A percentile compares a stretch with the other conserved stretches of the same genome.
Evolutionary conservation across 2,797 vertebrate genomes (phyloP).

Genomic region (Carapus acus): DNA sequence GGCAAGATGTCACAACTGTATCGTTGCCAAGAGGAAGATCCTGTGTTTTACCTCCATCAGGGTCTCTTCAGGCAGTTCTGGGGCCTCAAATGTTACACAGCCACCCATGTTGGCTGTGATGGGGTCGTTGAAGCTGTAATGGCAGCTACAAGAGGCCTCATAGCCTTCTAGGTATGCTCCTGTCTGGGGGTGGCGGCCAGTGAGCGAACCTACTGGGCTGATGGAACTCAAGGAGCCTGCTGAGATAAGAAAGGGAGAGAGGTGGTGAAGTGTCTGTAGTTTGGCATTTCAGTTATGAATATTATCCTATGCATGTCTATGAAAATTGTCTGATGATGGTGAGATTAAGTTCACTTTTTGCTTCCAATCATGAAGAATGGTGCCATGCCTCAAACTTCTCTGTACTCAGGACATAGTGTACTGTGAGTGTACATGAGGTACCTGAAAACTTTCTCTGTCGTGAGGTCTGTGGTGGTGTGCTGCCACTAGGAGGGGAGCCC

Average conservation of each 20-base stretch:
- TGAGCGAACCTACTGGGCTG: constrained; percentile 84
- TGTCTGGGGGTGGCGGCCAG: constrained; percentile 74
- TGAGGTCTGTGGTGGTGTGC: constrained; percentile 80
- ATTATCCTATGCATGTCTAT: too few relatives aligned
- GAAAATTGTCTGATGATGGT: too few relatives aligned
- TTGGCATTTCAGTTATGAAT: too few relatives aligned
- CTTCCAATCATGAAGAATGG: not conserved
- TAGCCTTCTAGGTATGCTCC: constrained; percentile 75
- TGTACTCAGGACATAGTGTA: not conserved
- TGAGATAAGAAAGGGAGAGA: constrained; percentile 39
- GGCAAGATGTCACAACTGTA: too few relatives aligned
- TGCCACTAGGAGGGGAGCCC: constrained; percentile 89
- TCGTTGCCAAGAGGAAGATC: not conserved
- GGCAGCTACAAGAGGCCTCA: constrained; percentile 78
- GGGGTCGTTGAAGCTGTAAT: constrained; percentile 79
- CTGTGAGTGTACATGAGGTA: constrained; percentile 45
- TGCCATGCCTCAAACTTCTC: not conserved
- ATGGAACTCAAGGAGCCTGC: constrained; percentile 85
- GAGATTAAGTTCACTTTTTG: too few relatives aligned
- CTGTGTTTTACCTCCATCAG: constrained; percentile 89
- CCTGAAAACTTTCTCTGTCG: constrained; percentile 89
- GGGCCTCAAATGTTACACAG: constrained; percentile 88
- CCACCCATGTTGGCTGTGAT: constrained; percentile 82
- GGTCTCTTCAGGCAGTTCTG: constrained; percentile 93
- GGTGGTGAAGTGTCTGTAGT: too few relatives aligned